Evolutionary conservation across 2,797 vertebrate genomes (phyloP).

Genomic region (Myotis pilosus): DNA sequence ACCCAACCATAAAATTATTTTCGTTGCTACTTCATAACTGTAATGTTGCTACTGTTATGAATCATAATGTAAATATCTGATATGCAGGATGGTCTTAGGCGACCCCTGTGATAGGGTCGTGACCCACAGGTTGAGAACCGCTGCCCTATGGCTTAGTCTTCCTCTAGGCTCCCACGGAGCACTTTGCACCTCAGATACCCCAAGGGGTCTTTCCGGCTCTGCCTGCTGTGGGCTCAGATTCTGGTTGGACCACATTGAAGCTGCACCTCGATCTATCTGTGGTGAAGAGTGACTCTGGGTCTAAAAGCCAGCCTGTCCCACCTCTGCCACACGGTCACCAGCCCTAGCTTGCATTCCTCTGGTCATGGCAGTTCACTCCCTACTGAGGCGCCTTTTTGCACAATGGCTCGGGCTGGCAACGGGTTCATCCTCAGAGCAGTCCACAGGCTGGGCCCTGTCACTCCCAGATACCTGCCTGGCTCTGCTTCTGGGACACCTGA

Average conservation of each 20-base stretch:
- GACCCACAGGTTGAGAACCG: no score
- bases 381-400: accelerated
- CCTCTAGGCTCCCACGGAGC: background rate
- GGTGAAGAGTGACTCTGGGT: background rate
- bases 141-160: background rate
- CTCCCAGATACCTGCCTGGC: background rate
- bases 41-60: no score
- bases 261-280: background rate
- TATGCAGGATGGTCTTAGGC: no score
- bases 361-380: background rate
- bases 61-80: no score
- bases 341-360: background rate
- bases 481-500: background rate
- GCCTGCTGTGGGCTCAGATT: background rate
- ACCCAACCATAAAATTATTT: no score
- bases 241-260: background rate
- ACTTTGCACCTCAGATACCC: background rate
- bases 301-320: background rate
- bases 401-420: background rate
- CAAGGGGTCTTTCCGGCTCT: background rate
- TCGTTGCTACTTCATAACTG: no score
- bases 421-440: background rate
- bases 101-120: no score
- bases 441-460: background rate
- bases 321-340: no score